A percentile compares a stretch with the other conserved stretches of the same genome.
Evolutionary conservation across 2,797 vertebrate species (phyloP).

Genomic region (Tarsius wallacei): DNA sequence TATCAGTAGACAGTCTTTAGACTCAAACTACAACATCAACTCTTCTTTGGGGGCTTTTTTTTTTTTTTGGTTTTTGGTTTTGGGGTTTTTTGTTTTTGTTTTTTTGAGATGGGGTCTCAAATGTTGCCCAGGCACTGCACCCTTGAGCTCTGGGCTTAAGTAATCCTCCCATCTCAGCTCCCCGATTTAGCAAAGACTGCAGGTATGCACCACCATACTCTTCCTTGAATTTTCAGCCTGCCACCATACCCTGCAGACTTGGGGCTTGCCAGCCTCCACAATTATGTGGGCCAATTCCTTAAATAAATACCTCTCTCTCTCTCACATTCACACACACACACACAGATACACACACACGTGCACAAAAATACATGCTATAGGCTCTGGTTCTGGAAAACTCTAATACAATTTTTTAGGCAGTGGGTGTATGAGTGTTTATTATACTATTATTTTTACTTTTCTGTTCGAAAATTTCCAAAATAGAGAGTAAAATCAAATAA

Average conservation of each 20-base stretch:
- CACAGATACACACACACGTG: neutral
- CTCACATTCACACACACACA: neutral
- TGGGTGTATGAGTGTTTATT: neutral
- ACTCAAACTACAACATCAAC: neutral
- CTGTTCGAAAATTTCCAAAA: conserved; percentile 10
- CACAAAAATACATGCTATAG: neutral
- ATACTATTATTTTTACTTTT: neutral
- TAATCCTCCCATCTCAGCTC: neutral
- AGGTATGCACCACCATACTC: neutral
- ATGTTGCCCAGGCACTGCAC: neutral
- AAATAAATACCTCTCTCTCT: neutral
- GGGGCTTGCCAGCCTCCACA: neutral
- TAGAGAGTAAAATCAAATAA: conserved; percentile 14
- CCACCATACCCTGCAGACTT: neutral
- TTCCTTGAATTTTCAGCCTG: neutral
- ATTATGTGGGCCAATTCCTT: neutral
- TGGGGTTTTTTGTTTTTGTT: too few relatives aligned
- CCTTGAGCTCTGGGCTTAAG: neutral
- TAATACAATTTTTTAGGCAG: neutral
- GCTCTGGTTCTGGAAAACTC: neutral
- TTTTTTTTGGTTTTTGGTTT: neutral
- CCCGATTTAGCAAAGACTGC: neutral
- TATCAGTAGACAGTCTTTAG: neutral
- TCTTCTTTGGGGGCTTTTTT: neutral
- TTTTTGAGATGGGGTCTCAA: too few relatives aligned